Percentiles rank a stretch among this genome's conserved stretches.
Evolutionary conservation across 2,797 vertebrate species (phyloP).

Genomic region (Artibeus jamaicensis): DNA sequence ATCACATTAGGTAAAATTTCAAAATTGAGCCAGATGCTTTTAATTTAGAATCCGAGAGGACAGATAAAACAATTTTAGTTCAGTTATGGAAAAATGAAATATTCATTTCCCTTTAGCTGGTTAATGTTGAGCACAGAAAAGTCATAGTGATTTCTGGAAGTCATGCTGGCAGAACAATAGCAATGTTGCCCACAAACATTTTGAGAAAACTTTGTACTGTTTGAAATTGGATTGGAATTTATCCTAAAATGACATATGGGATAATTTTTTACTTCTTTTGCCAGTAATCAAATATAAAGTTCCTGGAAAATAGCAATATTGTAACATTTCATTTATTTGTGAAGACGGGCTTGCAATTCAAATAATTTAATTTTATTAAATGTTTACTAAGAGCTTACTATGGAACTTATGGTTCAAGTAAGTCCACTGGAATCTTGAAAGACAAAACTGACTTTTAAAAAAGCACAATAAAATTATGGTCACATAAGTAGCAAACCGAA

Average conservation of each 20-base stretch:
- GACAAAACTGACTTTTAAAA: conserved; percentile 38
- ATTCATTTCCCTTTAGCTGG: conserved; percentile 31
- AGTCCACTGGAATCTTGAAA: not conserved
- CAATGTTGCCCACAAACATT: not conserved
- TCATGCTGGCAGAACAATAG: not conserved
- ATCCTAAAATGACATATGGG: not conserved
- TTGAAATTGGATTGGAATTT: not conserved
- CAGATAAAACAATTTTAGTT: conserved; percentile 12
- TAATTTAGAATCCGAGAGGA: conserved; percentile 27
- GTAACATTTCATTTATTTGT: conserved; percentile 30
- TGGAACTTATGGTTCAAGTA: not conserved
- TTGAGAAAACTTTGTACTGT: not conserved
- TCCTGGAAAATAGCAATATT: not conserved
- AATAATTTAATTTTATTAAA: conserved; percentile 53
- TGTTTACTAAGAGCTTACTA: conserved; percentile 28
- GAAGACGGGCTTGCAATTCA: not conserved
- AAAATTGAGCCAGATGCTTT: conserved; percentile 27
- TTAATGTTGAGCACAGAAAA: not conserved
- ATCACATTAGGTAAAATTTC: not conserved
- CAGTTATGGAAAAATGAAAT: conserved; percentile 49
- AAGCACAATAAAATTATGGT: not conserved
- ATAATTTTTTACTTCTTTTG: not conserved
- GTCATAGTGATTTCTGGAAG: not conserved
- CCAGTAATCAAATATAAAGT: not conserved
- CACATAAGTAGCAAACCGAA: not conserved